Evolutionary conservation across 2,797 vertebrate genomes (phyloP).

Genomic region (Hippocampus kuda): DNA sequence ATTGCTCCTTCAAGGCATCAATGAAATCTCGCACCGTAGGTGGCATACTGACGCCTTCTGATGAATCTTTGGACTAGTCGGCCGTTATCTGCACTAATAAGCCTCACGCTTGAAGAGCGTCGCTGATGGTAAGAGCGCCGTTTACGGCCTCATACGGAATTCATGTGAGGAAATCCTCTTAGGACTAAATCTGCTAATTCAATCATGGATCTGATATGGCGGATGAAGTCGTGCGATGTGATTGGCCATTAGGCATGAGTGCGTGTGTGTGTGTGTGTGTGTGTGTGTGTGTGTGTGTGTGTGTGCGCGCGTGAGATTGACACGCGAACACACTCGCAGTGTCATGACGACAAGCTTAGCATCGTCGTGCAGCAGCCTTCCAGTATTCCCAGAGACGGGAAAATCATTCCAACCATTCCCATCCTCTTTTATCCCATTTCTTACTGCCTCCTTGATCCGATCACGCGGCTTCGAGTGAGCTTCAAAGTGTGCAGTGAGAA

Average conservation of each 20-base stretch:
- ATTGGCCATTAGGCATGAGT: conserved; percentile 35
- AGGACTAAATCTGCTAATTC: conserved; percentile 55
- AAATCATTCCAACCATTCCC: conserved; percentile 41
- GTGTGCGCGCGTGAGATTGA: neutral
- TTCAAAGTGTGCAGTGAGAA: conserved; percentile 47
- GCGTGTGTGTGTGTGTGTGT: conserved; percentile 12
- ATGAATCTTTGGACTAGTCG: conserved; percentile 33
- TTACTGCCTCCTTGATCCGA: conserved; percentile 50
- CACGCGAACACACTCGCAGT: conserved; percentile 8
- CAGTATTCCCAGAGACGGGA: conserved; percentile 38
- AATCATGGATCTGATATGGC: conserved; percentile 54
- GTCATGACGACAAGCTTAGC: conserved; percentile 37
- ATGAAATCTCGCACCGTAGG: conserved; percentile 17
- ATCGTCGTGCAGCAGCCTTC: conserved; percentile 22
- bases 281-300: neutral
- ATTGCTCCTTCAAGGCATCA: conserved; percentile 6
- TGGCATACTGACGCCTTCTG: conserved; percentile 9
- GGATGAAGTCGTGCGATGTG: conserved; percentile 43
- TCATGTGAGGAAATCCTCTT: conserved; percentile 58
- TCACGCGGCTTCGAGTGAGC: conserved; percentile 40
- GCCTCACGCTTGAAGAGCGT: conserved; percentile 38
- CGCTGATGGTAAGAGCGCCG: conserved; percentile 39
- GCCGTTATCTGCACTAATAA: conserved; percentile 52
- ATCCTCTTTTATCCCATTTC: conserved; percentile 49
- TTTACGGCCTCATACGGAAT: conserved; percentile 53